A percentile compares a stretch with the other conserved stretches of the same genome.
Evolutionary conservation across 1,140 invertebrate genomes (phyloP).

Genomic region (Bombus consobrinus): DNA sequence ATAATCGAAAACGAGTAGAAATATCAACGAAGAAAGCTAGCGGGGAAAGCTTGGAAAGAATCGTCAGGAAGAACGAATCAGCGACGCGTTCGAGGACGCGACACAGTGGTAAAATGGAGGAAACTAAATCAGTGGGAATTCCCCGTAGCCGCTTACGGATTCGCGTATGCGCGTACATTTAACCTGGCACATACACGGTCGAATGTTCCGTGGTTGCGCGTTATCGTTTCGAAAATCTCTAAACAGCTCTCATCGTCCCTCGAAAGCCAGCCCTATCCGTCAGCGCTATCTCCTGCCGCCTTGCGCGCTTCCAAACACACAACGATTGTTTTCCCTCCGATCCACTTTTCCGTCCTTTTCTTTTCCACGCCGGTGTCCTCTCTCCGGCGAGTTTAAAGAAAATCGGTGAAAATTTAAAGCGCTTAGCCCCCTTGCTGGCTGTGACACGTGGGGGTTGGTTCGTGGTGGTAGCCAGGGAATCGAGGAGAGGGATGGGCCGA

Average conservation of each 20-base stretch:
- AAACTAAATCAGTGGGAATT: conserved; percentile 70
- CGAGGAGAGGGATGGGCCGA: conserved; percentile 56
- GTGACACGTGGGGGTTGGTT: conserved; percentile 14
- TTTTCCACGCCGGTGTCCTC: conserved; percentile 16
- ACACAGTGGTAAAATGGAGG: conserved; percentile 1
- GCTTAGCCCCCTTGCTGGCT: conserved; percentile 22
- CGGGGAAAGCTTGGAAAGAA: too few relatives aligned
- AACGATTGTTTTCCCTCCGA: conserved; percentile 52
- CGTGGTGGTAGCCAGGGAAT: conserved; percentile 43
- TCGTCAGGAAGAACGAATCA: too few relatives aligned
- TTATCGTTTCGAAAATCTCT: conserved; percentile 67
- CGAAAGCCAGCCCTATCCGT: conserved; percentile 73
- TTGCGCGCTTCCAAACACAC: conserved; percentile 27
- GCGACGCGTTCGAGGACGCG: too few relatives aligned
- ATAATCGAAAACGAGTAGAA: rapidly evolving
- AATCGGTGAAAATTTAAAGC: conserved; percentile 81
- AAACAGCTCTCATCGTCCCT: conserved; percentile 63
- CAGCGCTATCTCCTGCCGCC: conserved; percentile 74
- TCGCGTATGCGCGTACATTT: conserved; percentile 58
- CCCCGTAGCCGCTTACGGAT: conserved; percentile 36
- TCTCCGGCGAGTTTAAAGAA: conserved; percentile 79
- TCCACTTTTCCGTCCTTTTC: conserved; percentile 37
- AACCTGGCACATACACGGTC: conserved; percentile 15
- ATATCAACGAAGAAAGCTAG: too few relatives aligned
- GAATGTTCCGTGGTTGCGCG: conserved; percentile 50